Conservation (phyloP, 1,140 invertebrate genomes). For the Callitettix versicolor region DNA sequence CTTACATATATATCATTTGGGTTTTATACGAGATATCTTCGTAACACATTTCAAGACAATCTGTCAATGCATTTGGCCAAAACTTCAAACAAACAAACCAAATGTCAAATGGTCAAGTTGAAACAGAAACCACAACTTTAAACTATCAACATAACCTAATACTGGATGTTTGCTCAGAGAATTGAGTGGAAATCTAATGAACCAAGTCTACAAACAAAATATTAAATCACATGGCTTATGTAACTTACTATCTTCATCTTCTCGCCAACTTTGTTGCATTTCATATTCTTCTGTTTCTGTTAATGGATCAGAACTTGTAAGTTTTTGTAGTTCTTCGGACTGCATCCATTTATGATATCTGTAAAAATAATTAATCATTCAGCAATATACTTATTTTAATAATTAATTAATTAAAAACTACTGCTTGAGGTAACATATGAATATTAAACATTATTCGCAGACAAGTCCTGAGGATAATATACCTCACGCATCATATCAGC, state of each 20-base stretch:
- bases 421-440: conserved; percentile 7
- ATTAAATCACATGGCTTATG: conserved; percentile 1
- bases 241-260: conserved; percentile 71
- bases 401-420: conserved; percentile 5
- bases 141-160: background rate
- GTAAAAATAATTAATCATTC: too few relatives aligned
- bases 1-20: background rate
- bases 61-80: too few relatives aligned
- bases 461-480: conserved; percentile 11
- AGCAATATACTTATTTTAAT: too few relatives aligned
- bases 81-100: too few relatives aligned
- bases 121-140: too few relatives aligned
- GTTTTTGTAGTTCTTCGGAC: conserved; percentile 58
- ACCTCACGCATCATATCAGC: conserved; percentile 6
- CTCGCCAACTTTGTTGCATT: conserved; percentile 81
- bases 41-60: too few relatives aligned
- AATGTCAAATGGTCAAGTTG: too few relatives aligned
- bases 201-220: background rate
- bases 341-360: conserved; percentile 93
- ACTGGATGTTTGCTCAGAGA: background rate
- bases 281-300: conserved; percentile 74
- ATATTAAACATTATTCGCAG: conserved; percentile 4
- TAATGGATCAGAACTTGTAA: conserved; percentile 83
- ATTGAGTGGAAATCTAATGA: background rate
- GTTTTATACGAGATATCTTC: too few relatives aligned